Evolutionary conservation across 2,888 invertebrate genomes (phyloP), one percentile per base, ranked within the genome.

Genomic region (Zaprionus lineosus): DNA sequence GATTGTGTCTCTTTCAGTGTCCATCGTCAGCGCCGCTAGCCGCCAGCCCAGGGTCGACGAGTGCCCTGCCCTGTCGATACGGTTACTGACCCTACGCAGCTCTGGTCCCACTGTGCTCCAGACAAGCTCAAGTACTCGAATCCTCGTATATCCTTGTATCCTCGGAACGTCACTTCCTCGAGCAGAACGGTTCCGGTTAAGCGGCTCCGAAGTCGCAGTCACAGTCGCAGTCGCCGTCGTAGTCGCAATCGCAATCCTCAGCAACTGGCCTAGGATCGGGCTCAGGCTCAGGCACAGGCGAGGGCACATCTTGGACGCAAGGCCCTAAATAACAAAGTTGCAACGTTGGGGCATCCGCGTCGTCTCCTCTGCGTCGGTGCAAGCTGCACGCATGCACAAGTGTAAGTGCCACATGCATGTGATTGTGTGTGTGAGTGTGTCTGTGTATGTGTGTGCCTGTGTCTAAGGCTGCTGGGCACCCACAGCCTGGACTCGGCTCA

Each of bases 1-100:
- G 84, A 66, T 74, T 77, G 77, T 81, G 50, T 77, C 74, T 77
- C 50, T 44, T 31, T 24, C 19, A 39, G 26, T 41, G 56, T 36
- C 26, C 47, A 56, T n/a, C 52, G 58, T 51, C 40, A 62, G 50
- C 63, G 50, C n/a, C n/a, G n/a, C n/a, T n/a, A n/a, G n/a, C n/a
- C n/a, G n/a, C 16, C 34, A 18, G 28, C 26, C 52, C 52, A 52
- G 39, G 50, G 40, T 56, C 50, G 39, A 37, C 50, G 39, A 37
- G 34, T 43, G 29, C 41, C 31, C 50, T 31, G 43, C 24, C 12
- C 44, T 44, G 51, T 57, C 40, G 19, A 36, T 51, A 51, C 14
- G 33, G 33, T 34, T 14, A 19, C 48, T 37, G 24, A 14, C 19
- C 44, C 28, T 28, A 28, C n/a, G n/a, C 31, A 47, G 39, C 39